These are phyloP conservation scores for Auanema freiburgensis DNA, from an alignment of 2,888 invertebrate species.

Conservation along the genomic window DNA sequence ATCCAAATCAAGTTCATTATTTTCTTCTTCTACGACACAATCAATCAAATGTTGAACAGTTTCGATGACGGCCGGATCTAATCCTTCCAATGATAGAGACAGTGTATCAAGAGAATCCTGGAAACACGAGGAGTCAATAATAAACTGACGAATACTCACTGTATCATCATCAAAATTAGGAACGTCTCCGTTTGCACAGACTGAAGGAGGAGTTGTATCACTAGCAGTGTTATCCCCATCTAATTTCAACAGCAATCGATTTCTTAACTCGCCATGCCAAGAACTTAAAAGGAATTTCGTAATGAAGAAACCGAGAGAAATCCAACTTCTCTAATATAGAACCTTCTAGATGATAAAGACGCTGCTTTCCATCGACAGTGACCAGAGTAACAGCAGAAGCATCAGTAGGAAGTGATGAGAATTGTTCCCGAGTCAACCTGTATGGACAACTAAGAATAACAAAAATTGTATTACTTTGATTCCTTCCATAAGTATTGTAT, in stretches of 20 bases:
- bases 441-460: not conserved
- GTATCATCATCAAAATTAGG: constrained; percentile 43
- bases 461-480: constrained; percentile 16
- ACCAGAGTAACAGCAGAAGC: constrained; percentile 49
- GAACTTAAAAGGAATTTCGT: constrained; percentile 16
- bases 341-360: constrained; percentile 55
- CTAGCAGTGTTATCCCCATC: constrained; percentile 12
- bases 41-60: constrained; percentile 52
- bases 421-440: constrained; percentile 43
- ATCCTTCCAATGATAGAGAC: constrained; percentile 42
- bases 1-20: constrained; percentile 19
- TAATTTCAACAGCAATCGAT: constrained; percentile 28
- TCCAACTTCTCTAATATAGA: constrained; percentile 11
- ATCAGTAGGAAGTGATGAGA: constrained; percentile 43
- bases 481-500: constrained; percentile 69
- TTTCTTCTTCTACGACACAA: constrained; percentile 43
- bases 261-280: constrained; percentile 34
- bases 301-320: not conserved
- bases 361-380: constrained; percentile 54
- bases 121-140: not conserved
- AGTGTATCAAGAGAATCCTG: constrained; percentile 56
- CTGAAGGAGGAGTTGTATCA: constrained; percentile 18
- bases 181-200: constrained; percentile 22
- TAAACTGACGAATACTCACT: constrained; percentile 2
- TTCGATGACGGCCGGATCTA: constrained; percentile 53